Base-by-base conservation (phyloP, 2,888 invertebrate species). In the Nomada fabriciana region DNA sequence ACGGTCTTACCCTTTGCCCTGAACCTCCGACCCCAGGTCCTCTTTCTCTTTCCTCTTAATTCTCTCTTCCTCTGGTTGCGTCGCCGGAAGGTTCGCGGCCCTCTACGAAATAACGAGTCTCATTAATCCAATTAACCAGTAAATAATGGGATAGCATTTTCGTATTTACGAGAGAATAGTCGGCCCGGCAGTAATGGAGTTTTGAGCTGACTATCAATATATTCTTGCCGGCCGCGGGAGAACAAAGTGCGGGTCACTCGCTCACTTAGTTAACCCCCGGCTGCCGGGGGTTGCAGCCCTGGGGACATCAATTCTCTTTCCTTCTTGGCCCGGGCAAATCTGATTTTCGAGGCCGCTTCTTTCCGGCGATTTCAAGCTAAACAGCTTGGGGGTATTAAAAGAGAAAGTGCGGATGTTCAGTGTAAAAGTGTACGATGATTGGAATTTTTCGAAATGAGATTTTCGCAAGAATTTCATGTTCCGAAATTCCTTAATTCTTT, bases 61-160 rank as follows among this genome's bases (percentile, higher is more conserved):
- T 84, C 87, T 85, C 83, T 74, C 80, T 86, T 86, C 84, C 73
- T 80, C 80, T 76, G 74, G 65, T 65, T 69, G 59, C 61, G 76
- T 85, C 69, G 83, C 68, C 59, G 76, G 65, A 80, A 80, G 76
- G 70, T 73, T 67, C 90, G 86, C 86, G 88, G 88, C 88, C 85
- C 90, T 91, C 91, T 88, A 89, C 89, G 89, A 91, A 93, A 93
- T 93, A 94, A 94, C 93, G 94, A 94, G 93, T 91, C 93, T 94
- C 94, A 93, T 94, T 94, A 93, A 94, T 94, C 94, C 94, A 94
- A 94, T 94, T 94, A 94, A 94, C 94, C 94, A 93, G 93, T 94
- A 93, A 94, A 93, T 94, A 94, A 94, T 94, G 94, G 93, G 91
- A 91, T 92, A 91, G 94, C 93, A 92, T 93, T 93, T 93, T 93